Evolutionary conservation across 2,797 vertebrate genomes (phyloP).

Genomic region (Sorex maritimensis): DNA sequence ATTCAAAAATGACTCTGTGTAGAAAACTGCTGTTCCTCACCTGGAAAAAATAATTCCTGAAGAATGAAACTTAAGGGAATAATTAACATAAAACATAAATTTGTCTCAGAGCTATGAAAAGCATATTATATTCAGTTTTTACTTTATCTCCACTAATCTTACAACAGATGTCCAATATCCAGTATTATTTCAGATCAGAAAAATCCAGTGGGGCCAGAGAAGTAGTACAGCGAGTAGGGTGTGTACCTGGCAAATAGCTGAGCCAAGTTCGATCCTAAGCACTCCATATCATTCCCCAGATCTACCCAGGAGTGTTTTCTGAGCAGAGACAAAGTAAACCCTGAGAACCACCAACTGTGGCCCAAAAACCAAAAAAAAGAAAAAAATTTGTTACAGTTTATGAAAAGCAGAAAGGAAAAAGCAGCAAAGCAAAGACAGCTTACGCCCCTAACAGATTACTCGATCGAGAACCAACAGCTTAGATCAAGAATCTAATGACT

Average conservation of each 20-base stretch:
- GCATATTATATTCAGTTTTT: constrained; percentile 15
- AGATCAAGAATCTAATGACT: constrained; percentile 65
- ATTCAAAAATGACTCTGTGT: constrained; percentile 54
- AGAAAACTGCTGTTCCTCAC: constrained; percentile 48
- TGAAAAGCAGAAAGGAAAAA: constrained; percentile 52
- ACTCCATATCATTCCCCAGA: too few relatives aligned
- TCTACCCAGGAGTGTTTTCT: too few relatives aligned
- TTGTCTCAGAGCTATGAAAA: constrained; percentile 64
- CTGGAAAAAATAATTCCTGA: constrained; percentile 61
- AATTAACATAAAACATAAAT: constrained; percentile 63
- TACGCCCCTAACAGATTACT: too few relatives aligned
- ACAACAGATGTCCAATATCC: constrained; percentile 47
- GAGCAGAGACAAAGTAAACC: too few relatives aligned
- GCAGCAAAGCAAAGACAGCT: constrained; percentile 48
- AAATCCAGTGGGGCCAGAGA: not conserved
- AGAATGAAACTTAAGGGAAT: constrained; percentile 58
- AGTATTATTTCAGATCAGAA: constrained; percentile 63
- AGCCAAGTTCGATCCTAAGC: too few relatives aligned
- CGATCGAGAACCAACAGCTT: too few relatives aligned
- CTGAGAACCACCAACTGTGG: too few relatives aligned
- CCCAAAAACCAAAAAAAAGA: too few relatives aligned
- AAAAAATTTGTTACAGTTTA: not conserved
- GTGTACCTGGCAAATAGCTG: not conserved
- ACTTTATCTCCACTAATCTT: constrained; percentile 50
- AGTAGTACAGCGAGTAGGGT: not conserved